A percentile compares a stretch with the other conserved stretches of the same genome.
Conservation (phyloP, 2,888 invertebrate genomes). For the Ormyrus thymus region DNA sequence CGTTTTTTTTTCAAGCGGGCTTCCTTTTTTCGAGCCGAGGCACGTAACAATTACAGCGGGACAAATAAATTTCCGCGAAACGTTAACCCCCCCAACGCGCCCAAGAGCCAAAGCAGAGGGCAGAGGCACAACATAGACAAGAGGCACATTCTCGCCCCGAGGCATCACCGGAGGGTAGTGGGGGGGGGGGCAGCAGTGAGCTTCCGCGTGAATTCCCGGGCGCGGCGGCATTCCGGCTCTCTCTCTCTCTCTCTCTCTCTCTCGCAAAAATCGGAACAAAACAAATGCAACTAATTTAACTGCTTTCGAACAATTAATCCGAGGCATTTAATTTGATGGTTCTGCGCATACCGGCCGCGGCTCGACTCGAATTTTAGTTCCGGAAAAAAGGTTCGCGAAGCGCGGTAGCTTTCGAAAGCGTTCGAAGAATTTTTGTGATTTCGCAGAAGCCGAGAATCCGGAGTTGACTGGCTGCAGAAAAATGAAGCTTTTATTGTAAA, state of each 20-base stretch:
- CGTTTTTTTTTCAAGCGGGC: constrained; percentile 5
- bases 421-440: neutral
- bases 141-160: constrained; percentile 18
- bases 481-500: too few species aligned
- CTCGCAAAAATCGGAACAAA: constrained; percentile 67
- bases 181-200: neutral
- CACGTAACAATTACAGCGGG: constrained; percentile 51
- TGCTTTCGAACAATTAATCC: constrained; percentile 73
- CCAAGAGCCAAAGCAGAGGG: constrained; percentile 16
- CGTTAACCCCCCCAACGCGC: neutral
- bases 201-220: constrained; percentile 34
- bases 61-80: constrained; percentile 54
- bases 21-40: constrained; percentile 16
- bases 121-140: constrained; percentile 17
- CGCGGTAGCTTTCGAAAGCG: neutral
- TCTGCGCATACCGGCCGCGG: constrained; percentile 47
- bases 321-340: constrained; percentile 72
- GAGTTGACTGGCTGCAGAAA: too few species aligned
- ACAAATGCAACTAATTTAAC: constrained; percentile 70
- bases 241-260: neutral
- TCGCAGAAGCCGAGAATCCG: neutral
- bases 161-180: neutral
- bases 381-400: neutral
- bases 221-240: constrained; percentile 43
- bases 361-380: constrained; percentile 39